Evolutionary conservation across 64 coral and sea anemone genomes (phyloP).

Genomic region (Pocillopora damicornis): DNA sequence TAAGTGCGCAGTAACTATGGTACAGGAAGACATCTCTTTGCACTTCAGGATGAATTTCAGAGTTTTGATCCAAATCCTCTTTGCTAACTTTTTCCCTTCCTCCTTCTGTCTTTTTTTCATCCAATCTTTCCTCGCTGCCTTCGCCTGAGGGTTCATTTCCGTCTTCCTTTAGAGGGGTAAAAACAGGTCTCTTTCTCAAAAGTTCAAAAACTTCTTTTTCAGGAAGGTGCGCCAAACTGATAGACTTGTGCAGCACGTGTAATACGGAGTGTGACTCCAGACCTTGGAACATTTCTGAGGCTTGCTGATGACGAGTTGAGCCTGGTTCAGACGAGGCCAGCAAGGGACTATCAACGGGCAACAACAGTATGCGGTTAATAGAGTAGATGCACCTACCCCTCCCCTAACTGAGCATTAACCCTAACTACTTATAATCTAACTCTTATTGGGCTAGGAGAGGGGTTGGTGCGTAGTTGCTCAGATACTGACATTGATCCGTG

Average conservation of each 20-base stretch:
- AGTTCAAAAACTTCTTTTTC: conserved; percentile 94
- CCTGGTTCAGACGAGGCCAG: conserved; percentile 73
- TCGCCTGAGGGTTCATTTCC: neutral
- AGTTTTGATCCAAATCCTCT: neutral
- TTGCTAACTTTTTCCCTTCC: neutral
- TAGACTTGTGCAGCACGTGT: conserved; percentile 87
- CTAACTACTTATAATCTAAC: no score
- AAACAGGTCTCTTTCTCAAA: conserved; percentile 87
- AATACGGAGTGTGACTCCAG: conserved; percentile 96
- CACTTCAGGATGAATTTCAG: conserved; percentile 59
- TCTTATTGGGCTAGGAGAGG: no score
- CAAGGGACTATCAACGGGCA: conserved; percentile 46
- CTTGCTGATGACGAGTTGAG: conserved; percentile 79
- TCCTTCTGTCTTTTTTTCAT: neutral
- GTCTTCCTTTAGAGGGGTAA: conserved; percentile 27
- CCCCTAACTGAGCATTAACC: no score
- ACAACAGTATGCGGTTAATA: no score
- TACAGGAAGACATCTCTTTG: conserved; percentile 87
- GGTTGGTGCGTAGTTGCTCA: no score
- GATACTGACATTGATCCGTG: no score
- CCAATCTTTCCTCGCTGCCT: neutral
- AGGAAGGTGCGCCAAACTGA: conserved; percentile 74
- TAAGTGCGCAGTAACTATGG: conserved; percentile 86
- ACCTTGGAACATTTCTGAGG: conserved; percentile 92
- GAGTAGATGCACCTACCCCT: no score